These are phyloP conservation scores for Eulemur albifrons DNA, from an alignment of 2,797 vertebrate genomes.

Conservation along the genomic window DNA sequence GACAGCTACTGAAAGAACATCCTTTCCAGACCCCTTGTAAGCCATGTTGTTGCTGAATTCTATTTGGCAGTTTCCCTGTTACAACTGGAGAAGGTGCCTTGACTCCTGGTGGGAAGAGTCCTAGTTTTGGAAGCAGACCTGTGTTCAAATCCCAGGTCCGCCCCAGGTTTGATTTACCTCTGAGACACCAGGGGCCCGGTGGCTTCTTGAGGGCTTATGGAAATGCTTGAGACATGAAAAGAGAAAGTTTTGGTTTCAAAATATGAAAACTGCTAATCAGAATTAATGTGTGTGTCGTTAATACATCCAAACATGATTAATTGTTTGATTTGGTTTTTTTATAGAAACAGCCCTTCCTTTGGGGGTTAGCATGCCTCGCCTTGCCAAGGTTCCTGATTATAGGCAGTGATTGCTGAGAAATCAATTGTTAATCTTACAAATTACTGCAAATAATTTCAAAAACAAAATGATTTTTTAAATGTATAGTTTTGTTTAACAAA, in stretches of 20 bases:
- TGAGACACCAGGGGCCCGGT: too few species aligned
- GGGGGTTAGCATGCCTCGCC: not conserved
- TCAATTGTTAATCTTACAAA: not conserved
- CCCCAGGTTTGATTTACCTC: not conserved
- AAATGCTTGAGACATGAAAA: not conserved
- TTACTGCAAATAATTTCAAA: not conserved
- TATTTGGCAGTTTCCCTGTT: not conserved
- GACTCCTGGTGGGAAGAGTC: not conserved
- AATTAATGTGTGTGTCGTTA: not conserved
- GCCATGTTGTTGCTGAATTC: not conserved
- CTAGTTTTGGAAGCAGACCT: not conserved
- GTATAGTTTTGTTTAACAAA: not conserved
- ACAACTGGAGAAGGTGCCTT: not conserved
- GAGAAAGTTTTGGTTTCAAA: not conserved
- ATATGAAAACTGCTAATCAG: not conserved
- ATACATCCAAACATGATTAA: not conserved
- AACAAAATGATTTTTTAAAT: not conserved
- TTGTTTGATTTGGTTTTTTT: not conserved
- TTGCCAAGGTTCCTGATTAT: not conserved
- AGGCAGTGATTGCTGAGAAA: not conserved
- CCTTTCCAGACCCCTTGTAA: not conserved
- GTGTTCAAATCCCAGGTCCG: not conserved
- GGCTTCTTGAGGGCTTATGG: not conserved
- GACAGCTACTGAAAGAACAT: not conserved
- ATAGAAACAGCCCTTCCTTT: not conserved